A percentile compares a stretch with the other conserved stretches of the same genome.
phyloP scores from a whole-genome alignment of 2,888 invertebrate genomes.

The Zaprionus obscuricornis region DNA sequence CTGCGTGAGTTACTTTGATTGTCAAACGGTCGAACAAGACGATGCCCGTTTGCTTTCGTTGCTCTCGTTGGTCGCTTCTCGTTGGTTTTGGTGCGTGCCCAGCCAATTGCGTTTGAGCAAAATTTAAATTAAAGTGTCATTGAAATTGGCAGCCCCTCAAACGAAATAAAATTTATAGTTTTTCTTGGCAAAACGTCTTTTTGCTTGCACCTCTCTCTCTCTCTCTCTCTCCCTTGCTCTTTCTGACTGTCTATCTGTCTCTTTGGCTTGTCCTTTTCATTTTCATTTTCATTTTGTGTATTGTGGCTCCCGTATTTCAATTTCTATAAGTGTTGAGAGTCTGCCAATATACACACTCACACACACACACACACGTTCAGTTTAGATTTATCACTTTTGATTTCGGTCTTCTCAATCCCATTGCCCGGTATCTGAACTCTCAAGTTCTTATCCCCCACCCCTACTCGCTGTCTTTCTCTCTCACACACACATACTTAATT shows the following conservation, averaged over 20 bases:
- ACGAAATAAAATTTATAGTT: conserved; percentile 78
- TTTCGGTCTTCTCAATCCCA: conserved; percentile 40
- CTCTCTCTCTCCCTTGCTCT: conserved; percentile 8
- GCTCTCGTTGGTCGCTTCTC: too few species aligned
- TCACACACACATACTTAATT: not conserved
- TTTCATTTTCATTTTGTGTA: conserved; percentile 37
- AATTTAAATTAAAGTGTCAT: conserved; percentile 81
- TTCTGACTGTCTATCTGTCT: conserved; percentile 28
- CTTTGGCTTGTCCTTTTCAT: conserved; percentile 4
- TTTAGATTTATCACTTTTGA: conserved; percentile 79
- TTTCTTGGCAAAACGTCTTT: conserved; percentile 34
- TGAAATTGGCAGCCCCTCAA: conserved; percentile 74
- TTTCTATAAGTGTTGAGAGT: conserved; percentile 64
- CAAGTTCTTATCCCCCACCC: too few species aligned
- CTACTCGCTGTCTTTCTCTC: too few species aligned
- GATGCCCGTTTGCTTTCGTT: too few species aligned
- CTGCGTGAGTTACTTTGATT: conserved; percentile 53
- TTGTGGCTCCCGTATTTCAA: conserved; percentile 55
- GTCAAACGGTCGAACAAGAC: conserved; percentile 47
- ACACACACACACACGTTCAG: conserved; percentile 59
- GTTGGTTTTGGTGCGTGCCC: conserved; percentile 42
- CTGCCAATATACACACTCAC: conserved; percentile 9
- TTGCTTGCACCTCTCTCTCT: conserved; percentile 19
- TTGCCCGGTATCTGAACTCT: too few species aligned
- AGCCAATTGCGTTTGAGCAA: conserved; percentile 75